Evolutionary conservation across 2,113 vertebrate species (phyloP).

Genomic region (Montifringilla adamsi): DNA sequence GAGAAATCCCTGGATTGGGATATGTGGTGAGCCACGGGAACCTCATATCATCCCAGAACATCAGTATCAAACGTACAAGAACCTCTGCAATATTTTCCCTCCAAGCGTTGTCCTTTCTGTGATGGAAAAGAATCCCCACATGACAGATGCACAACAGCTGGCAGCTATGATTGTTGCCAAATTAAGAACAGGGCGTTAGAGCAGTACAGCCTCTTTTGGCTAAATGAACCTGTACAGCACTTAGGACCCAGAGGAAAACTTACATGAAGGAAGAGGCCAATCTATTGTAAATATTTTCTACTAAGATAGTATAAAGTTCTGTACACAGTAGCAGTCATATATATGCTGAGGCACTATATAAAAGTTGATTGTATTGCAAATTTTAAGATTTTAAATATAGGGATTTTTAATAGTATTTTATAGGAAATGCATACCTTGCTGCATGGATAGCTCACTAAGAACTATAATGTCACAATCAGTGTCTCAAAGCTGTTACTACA

Average conservation of each 20-base stretch:
- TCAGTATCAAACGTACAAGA: constrained; percentile 96
- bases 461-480: constrained; percentile 55
- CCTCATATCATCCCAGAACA: constrained; percentile 91
- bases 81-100: constrained; percentile 98
- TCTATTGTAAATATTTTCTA: constrained; percentile 59
- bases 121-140: constrained; percentile 98
- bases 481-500: constrained; percentile 69
- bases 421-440: constrained; percentile 85
- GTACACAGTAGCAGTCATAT: constrained; percentile 59
- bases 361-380: constrained; percentile 64
- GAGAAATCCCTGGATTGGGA: constrained; percentile 91
- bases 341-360: constrained; percentile 49
- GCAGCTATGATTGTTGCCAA: constrained; percentile 95
- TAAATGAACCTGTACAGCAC: not conserved
- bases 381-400: constrained; percentile 70
- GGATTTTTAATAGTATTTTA: constrained; percentile 73
- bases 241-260: not conserved
- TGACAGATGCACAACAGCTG: constrained; percentile 94
- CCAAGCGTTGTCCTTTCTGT: constrained; percentile 91
- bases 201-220: not conserved
- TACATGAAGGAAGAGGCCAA: constrained; percentile 19
- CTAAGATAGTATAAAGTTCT: constrained; percentile 33
- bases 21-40: constrained; percentile 84
- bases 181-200: constrained; percentile 87
- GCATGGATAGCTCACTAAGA: constrained; percentile 81